Conservation (phyloP, 2,888 invertebrate species). For the Seira ritae region DNA sequence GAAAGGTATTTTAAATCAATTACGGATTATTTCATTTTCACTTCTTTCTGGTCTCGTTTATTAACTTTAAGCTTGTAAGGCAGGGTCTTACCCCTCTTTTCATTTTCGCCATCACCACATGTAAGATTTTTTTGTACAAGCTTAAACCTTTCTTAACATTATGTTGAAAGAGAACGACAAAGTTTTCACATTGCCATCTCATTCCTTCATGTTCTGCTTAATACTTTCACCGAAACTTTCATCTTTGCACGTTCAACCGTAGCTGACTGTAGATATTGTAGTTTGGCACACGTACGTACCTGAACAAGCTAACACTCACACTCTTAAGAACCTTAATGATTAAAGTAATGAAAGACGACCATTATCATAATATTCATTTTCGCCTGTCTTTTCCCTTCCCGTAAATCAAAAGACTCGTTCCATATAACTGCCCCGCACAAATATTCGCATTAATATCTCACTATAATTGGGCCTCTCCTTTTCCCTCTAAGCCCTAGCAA, state of each 20-base stretch:
- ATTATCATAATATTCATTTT: slow-evolving; percentile 65
- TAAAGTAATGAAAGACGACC: slow-evolving; percentile 54
- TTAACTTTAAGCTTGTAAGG: too few relatives aligned
- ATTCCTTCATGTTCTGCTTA: neutral
- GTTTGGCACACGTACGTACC: neutral
- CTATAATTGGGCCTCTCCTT: slow-evolving; percentile 39
- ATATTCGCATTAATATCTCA: slow-evolving; percentile 59
- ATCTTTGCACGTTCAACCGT: neutral
- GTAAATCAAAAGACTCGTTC: slow-evolving; percentile 62
- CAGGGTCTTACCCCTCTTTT: too few relatives aligned
- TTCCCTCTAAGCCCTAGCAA: slow-evolving; percentile 38
- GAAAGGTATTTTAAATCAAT: slow-evolving; percentile 5
- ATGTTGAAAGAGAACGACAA: neutral
- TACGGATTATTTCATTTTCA: neutral
- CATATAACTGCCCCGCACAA: slow-evolving; percentile 35
- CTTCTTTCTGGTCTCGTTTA: too few relatives aligned
- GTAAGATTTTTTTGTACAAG: neutral
- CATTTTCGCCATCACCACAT: too few relatives aligned
- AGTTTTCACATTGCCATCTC: slow-evolving; percentile 3
- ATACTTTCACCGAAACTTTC: neutral
- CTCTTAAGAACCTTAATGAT: slow-evolving; percentile 53
- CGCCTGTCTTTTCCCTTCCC: slow-evolving; percentile 55
- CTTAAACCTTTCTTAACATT: neutral
- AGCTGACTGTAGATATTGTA: neutral
- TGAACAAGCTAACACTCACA: neutral